Evolutionary conservation across 2,113 vertebrate genomes (phyloP).

Genomic region (Nothoprocta pentlandii): DNA sequence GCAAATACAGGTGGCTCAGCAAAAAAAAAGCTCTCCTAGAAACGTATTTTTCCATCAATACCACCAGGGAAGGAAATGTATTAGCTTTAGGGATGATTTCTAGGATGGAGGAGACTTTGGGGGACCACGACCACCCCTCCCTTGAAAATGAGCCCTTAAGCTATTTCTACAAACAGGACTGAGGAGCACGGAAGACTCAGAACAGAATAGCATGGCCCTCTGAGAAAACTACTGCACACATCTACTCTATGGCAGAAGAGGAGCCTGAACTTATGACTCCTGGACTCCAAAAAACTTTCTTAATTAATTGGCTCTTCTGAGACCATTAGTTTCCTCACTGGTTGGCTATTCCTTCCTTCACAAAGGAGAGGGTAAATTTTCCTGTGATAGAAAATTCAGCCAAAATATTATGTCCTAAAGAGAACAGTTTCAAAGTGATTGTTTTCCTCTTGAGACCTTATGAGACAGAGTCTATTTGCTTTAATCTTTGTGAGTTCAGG

Average conservation of each 20-base stretch:
- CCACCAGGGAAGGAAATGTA: not conserved
- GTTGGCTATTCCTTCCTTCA: not conserved
- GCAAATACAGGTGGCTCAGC: not conserved
- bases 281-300: not conserved
- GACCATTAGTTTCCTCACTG: not conserved
- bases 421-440: conserved; percentile 15
- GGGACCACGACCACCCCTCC: not conserved
- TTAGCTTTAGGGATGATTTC: not conserved
- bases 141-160: not conserved
- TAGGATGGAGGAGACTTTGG: not conserved
- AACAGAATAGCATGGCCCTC: not conserved
- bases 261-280: not conserved
- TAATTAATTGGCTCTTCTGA: not conserved
- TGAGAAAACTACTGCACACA: not conserved
- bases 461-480: conserved; percentile 19
- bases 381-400: not conserved
- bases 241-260: not conserved
- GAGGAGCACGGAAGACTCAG: not conserved
- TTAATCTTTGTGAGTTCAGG: conserved; percentile 14
- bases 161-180: not conserved
- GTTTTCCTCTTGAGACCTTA: conserved; percentile 1
- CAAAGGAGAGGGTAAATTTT: not conserved
- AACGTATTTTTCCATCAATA: not conserved
- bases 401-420: not conserved
- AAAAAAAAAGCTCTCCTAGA: not conserved